Evolutionary conservation across 1,140 invertebrate genomes (phyloP), one percentile per base, ranked within the genome.

Genomic region (Scaptomyza montana): DNA sequence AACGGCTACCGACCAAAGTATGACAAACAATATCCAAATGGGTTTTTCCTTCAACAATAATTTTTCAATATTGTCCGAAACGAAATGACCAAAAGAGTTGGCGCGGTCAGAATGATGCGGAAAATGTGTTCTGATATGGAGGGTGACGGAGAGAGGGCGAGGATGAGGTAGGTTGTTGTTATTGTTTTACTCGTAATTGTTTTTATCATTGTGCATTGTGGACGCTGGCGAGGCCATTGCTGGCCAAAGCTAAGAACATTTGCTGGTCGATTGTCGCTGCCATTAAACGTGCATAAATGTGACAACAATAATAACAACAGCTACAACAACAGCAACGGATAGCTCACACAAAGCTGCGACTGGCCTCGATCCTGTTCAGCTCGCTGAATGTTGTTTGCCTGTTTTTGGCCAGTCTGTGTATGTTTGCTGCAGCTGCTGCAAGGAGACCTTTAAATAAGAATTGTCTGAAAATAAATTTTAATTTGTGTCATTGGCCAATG

Each of bases 1-100:
- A 41, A 19, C 74, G 61, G 59, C 60, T 61, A 49, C 51, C 73
- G 53, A 41, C 73, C 77, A 81, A 36, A 87, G 78, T 86, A 86
- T 86, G 81, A 86, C 81, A 86, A 86, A 86, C 81, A 86, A 87
- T 86, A 87, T 82, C 81, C 81, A 86, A 86, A 86, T 86, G 81
- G 81, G 78, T 87, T 86, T 86, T 81, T 87, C 82, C 81, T 76
- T 76, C 81, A 86, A 86, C 81, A 86, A 86, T 82, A 86, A 87
- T 82, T 86, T 86, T 86, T 86, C 82, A 86, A 86, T 86, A 87
- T 86, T 82, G 74, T 86, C 45, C 47, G 47, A 63, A 54, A 28
- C 53, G 81, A 87, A 85, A 80, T 81, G 78, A 73, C 82, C 81
- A 87, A 84, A 75, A 80, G 63, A 36, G 51, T 57, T 65, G 53